Evolutionary conservation across 2,888 invertebrate genomes (phyloP), one percentile per base, ranked within the genome.

Genomic region (Sesia apiformis): DNA sequence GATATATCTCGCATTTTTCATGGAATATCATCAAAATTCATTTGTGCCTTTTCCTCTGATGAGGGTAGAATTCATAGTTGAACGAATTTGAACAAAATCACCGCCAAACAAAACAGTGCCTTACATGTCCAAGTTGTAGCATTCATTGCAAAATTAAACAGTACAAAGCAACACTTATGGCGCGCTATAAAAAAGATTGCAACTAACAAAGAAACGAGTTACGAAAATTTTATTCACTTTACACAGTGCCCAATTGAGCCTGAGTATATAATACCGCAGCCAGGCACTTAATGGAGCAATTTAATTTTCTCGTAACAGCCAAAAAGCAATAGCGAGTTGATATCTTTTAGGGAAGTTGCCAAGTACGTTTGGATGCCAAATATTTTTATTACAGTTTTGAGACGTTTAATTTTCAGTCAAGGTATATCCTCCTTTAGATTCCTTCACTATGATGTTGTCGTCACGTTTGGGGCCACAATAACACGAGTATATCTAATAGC

Each of bases 251-350:
- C 73, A 72, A 71, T 72, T 72, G 67, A 62, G 65, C 64, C 60
- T 64, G 64, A 75, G 71, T 74, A 69, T 68, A 70, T 70, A 64
- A 70, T 66, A 58, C 61, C 38, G 60, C 58, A 60, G 62, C 65
- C 66, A 60, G 68, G 71, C 75, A 74, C 69, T 75, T 80, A 84
- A 84, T 81, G 72, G 72, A 58, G 70, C 78, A 76, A 84, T 84
- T 84, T 84, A 76, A 84, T 84, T 82, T 81, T 74, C 75, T 74
- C 71, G 65, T 70, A 75, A 74, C 80, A 70, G 69, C 74, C 68
- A 58, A 63, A 65, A 64, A 67, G 69, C 68, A 63, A 70, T 68
- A 64, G 68, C 63, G 62, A 66, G 42, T 63, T 58, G 43, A 50
- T 50, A 50, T 50, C 39, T 50, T 50, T 50, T 38, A 38, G 50